Evolutionary conservation across 2,113 vertebrate species (phyloP).

Genomic region (Microtus montanus): DNA sequence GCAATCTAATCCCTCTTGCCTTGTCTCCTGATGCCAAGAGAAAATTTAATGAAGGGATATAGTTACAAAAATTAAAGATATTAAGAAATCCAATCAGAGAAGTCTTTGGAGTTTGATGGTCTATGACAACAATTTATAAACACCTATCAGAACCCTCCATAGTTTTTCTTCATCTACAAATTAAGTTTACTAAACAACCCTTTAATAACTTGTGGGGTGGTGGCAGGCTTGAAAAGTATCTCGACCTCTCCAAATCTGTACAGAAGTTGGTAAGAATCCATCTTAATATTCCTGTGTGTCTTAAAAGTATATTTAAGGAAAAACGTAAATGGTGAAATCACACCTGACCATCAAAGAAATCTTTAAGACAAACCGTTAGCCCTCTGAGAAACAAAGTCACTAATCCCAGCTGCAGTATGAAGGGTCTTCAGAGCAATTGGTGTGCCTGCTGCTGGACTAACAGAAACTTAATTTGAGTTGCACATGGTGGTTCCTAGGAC

Average conservation of each 20-base stretch:
- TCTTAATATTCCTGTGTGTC: background rate
- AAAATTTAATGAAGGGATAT: slow-evolving; percentile 61
- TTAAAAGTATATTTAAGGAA: background rate
- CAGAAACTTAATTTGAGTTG: too few relatives aligned
- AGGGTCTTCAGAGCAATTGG: background rate
- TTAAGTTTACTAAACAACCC: background rate
- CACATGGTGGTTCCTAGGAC: background rate
- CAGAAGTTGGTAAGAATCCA: background rate
- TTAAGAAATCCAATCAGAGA: slow-evolving; percentile 64
- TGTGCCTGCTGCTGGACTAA: background rate
- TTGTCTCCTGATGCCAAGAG: slow-evolving; percentile 54
- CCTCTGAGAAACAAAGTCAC: background rate
- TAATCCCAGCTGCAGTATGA: slow-evolving; percentile 15
- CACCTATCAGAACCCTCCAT: background rate
- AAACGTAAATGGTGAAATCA: slow-evolving; percentile 7
- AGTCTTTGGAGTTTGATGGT: slow-evolving; percentile 27
- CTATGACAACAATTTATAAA: slow-evolving; percentile 61
- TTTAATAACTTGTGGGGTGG: background rate
- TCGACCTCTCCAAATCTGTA: background rate
- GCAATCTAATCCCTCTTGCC: slow-evolving; percentile 60
- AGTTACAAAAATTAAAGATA: slow-evolving; percentile 68
- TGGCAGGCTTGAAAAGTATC: background rate
- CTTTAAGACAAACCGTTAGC: background rate
- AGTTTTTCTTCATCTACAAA: background rate
- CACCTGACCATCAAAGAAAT: background rate